phyloP scores from a whole-genome alignment of 1,140 invertebrate genomes.

The Caligus rogercresseyi region DNA sequence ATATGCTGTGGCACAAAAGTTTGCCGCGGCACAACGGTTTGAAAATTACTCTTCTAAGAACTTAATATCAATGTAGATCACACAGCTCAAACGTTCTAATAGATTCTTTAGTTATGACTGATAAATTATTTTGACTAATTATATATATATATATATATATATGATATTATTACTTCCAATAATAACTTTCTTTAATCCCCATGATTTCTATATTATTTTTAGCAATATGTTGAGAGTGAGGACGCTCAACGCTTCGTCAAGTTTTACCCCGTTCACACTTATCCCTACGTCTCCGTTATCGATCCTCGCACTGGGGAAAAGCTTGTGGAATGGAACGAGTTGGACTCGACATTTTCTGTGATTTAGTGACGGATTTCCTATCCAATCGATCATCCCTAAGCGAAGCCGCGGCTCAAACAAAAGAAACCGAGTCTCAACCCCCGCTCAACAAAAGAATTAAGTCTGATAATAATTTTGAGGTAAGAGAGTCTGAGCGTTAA shows the following conservation, averaged over 20 bases:
- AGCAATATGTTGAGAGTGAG: constrained; percentile 46
- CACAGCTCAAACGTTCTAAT: no score
- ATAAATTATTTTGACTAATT: no score
- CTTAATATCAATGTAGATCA: no score
- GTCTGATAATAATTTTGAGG: not conserved
- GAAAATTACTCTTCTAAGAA: no score
- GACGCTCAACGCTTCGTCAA: constrained; percentile 48
- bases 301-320: constrained; percentile 51
- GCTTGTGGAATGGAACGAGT: constrained; percentile 35
- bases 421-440: not conserved
- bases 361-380: constrained; percentile 29
- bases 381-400: constrained; percentile 15
- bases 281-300: constrained; percentile 51
- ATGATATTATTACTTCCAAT: not conserved
- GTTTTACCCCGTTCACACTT: constrained; percentile 47
- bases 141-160: no score
- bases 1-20: no score
- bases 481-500: not conserved
- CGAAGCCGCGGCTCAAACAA: not conserved
- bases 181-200: not conserved
- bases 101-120: no score
- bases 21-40: no score
- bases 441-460: not conserved
- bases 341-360: constrained; percentile 36
- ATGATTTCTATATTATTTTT: constrained; percentile 22